These are phyloP conservation scores for Iphiclides podalirius DNA, from an alignment of 2,888 invertebrate genomes.

Conservation along the genomic window DNA sequence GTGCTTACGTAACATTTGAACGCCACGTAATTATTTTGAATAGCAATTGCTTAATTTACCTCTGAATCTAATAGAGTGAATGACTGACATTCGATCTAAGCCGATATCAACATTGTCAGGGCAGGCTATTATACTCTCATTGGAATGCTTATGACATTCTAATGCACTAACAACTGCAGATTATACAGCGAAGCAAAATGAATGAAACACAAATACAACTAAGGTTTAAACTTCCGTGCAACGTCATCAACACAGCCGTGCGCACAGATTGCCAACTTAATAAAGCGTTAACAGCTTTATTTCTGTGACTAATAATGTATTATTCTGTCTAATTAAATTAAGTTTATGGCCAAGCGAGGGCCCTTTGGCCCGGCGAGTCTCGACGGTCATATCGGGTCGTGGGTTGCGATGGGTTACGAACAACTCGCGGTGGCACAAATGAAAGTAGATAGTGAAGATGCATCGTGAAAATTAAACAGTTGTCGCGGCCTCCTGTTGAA, in stretches of 20 bases:
- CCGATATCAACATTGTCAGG: constrained; percentile 31
- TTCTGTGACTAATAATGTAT: constrained; percentile 28
- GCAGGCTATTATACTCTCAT: constrained; percentile 34
- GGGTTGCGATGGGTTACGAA: constrained; percentile 15
- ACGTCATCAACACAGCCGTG: constrained; percentile 8
- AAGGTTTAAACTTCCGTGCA: constrained; percentile 5
- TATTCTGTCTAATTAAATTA: constrained; percentile 28
- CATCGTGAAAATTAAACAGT: constrained; percentile 1
- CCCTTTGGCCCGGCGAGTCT: constrained; percentile 12
- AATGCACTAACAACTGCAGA: constrained; percentile 16
- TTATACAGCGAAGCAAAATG: constrained; percentile 2
- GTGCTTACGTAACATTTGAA: too few species aligned
- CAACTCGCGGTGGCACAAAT: constrained; percentile 16
- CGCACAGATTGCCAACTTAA: constrained; percentile 26
- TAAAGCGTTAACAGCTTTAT: constrained; percentile 34
- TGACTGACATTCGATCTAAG: constrained; percentile 25
- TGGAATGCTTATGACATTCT: constrained; percentile 29
- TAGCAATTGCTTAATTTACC: neutral
- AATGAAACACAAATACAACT: neutral
- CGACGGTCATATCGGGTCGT: constrained; percentile 12
- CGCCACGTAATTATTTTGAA: too few species aligned
- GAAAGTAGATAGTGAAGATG: constrained; percentile 14
- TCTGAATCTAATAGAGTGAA: constrained; percentile 25
- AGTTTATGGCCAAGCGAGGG: constrained; percentile 18
- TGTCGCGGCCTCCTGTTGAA: neutral